Conservation (phyloP, 2,113 vertebrate species). For the Mixornis gularis region DNA sequence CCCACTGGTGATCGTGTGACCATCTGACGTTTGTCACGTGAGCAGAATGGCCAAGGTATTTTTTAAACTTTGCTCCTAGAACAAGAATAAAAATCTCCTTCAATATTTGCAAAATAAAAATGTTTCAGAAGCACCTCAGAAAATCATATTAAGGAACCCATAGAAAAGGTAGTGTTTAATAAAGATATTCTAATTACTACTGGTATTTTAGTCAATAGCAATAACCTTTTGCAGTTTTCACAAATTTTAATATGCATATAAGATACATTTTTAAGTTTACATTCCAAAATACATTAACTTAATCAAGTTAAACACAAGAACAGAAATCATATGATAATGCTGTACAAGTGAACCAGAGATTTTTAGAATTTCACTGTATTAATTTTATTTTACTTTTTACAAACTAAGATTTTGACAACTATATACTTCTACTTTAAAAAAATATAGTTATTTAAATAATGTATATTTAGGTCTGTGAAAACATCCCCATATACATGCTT, state of each 20-base stretch:
- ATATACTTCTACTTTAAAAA: neutral
- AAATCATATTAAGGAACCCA: neutral
- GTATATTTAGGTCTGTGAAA: neutral
- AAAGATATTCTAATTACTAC: neutral
- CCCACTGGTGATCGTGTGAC: conserved; percentile 98
- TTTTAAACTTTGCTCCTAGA: conserved; percentile 95
- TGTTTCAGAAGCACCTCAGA: neutral
- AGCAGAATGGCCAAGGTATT: conserved; percentile 96
- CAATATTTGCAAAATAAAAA: neutral
- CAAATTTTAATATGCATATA: neutral
- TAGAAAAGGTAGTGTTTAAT: neutral
- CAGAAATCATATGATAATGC: neutral
- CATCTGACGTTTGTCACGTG: conserved; percentile 94
- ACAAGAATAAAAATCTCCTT: conserved; percentile 32
- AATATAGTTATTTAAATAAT: neutral
- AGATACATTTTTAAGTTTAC: neutral
- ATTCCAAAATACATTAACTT: neutral
- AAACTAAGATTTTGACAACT: neutral
- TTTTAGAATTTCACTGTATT: neutral
- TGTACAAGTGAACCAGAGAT: neutral
- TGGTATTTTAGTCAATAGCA: neutral
- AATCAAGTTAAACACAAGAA: neutral
- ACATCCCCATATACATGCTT: neutral
- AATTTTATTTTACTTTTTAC: neutral
- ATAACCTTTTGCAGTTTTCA: neutral